Evolutionary conservation across 2,888 invertebrate species (phyloP), one percentile per base, ranked within the genome.

Genomic region (Orthosia cruda): DNA sequence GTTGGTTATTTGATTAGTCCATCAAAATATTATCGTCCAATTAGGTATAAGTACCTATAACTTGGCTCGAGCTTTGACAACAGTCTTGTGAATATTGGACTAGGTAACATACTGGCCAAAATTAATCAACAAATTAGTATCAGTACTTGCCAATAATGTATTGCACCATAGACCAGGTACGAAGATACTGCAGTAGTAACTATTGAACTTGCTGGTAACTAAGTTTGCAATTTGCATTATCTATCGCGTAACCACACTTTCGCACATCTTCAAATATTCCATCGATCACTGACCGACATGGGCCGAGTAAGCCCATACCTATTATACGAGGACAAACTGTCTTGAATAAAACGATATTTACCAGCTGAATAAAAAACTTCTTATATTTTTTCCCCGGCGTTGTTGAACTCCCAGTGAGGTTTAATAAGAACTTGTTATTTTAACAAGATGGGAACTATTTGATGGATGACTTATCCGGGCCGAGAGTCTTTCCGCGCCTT

Each of bases 381-480:
- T 50, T 59, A 74, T 80, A 74, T 73, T 83, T 81, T n/a, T 83
- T 81, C 72, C 61, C 57, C 15, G 16, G 32, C 67, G 66, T 71
- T 77, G 74, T 79, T 81, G 73, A 85, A 87, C 70, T 87, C 67
- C 77, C 73, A 70, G 77, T 64, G 78, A 77, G 77, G 85, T 88
- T 89, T 90, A 88, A 88, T 88, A 89, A 88, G 85, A 90, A 85
- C 87, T 88, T 89, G 90, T 90, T 91, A 90, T 91, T 92, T 90
- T 90, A 90, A 90, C 88, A 89, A 89, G 88, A 86, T 84, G 84
- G 80, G 78, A 92, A 93, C 92, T 92, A 92, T 93, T 92, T 95
- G 95, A 95, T 95, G 92, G 94, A 95, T 95, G 93, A 92, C 92
- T 92, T 92, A 90, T 90, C 89, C 86, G 84, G 84, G 88, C 87